A percentile compares a stretch with the other conserved stretches of the same genome.
Conservation (phyloP, 2,797 vertebrate genomes). For the Falco peregrinus region DNA sequence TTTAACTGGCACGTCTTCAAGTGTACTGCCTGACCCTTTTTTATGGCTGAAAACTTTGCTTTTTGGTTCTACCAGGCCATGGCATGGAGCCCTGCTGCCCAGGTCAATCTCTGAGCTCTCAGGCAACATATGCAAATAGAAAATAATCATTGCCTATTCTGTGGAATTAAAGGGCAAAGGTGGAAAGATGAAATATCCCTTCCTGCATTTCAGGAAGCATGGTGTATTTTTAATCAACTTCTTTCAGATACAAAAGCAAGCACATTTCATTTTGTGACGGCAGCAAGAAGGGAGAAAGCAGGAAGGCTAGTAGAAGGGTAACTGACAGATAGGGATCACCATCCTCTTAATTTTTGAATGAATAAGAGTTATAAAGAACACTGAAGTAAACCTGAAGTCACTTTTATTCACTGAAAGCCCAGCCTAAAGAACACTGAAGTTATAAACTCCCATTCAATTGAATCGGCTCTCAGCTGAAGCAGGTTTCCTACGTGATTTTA, state of each 20-base stretch:
- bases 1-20: not conserved
- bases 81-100: not conserved
- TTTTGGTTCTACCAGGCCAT: not conserved
- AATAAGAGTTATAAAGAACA: not conserved
- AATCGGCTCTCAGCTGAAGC: not conserved
- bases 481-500: not conserved
- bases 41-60: not conserved
- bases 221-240: not conserved
- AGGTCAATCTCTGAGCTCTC: not conserved
- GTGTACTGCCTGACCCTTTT: not conserved
- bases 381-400: not conserved
- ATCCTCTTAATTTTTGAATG: not conserved
- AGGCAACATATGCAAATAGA: not conserved
- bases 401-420: not conserved
- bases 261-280: not conserved
- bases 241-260: not conserved
- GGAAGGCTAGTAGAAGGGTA: not conserved
- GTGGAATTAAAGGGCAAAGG: not conserved
- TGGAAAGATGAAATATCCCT: not conserved
- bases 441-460: not conserved
- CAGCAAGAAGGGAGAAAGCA: not conserved
- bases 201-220: not conserved
- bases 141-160: not conserved
- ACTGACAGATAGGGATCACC: not conserved
- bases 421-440: not conserved